Evolutionary conservation across 1,140 invertebrate genomes (phyloP).

Genomic region (Vanessa tameamea): DNA sequence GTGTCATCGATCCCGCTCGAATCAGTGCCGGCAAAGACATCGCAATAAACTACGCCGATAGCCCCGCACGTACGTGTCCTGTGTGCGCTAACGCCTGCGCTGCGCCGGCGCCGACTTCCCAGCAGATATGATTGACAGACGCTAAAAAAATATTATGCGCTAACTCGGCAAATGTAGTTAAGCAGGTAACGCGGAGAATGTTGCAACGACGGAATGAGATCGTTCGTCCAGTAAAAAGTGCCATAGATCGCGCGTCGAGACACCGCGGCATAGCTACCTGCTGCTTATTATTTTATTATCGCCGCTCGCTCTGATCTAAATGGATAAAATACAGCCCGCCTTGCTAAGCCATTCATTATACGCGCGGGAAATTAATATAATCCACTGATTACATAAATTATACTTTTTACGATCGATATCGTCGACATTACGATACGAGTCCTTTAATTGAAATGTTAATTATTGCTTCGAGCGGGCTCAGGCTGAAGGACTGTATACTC

Average conservation of each 20-base stretch:
- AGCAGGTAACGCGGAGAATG: conserved; percentile 40
- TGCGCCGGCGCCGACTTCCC: conserved; percentile 25
- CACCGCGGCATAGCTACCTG: conserved; percentile 23
- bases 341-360: conserved; percentile 11
- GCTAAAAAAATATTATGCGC: conserved; percentile 41
- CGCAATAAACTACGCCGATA: conserved; percentile 15
- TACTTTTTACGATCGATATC: conserved; percentile 15
- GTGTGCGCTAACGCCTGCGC: not conserved
- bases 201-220: conserved; percentile 42
- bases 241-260: conserved; percentile 16
- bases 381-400: conserved; percentile 23
- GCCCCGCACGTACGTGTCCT: conserved; percentile 12
- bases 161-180: conserved; percentile 33
- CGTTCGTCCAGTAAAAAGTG: conserved; percentile 44
- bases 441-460: conserved; percentile 14
- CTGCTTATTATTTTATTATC: conserved; percentile 35
- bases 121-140: conserved; percentile 52
- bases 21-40: conserved; percentile 11
- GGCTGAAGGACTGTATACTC: not conserved
- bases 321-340: not conserved
- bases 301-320: conserved; percentile 1
- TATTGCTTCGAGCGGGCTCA: not conserved
- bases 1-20: conserved; percentile 25
- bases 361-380: conserved; percentile 10
- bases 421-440: not conserved